Conservation (phyloP, 2,113 vertebrate genomes). For the Gadus macrocephalus region DNA sequence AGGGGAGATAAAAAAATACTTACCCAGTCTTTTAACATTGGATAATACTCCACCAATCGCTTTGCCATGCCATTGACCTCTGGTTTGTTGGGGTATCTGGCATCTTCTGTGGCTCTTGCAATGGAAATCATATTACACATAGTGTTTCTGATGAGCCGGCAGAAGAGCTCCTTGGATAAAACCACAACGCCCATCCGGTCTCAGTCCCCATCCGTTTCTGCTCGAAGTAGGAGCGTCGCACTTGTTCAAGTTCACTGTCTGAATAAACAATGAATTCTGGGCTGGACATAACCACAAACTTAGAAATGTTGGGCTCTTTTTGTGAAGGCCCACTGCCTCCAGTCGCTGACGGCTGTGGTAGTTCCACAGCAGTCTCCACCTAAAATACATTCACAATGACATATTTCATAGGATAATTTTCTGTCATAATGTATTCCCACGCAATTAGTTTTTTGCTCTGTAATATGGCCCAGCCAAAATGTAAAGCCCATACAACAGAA, state of each 20-base stretch:
- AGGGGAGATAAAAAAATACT: not conserved
- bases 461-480: too few relatives aligned
- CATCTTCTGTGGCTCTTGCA: conserved; percentile 28
- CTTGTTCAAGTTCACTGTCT: conserved; percentile 34
- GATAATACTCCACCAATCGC: conserved; percentile 13
- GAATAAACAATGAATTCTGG: conserved; percentile 37
- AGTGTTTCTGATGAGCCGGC: conserved; percentile 34
- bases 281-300: conserved; percentile 31
- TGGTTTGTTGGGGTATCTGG: conserved; percentile 34
- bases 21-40: conserved; percentile 1
- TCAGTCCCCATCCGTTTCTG: conserved; percentile 33
- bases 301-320: conserved; percentile 15
- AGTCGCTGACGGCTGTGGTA: not conserved
- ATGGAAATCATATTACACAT: conserved; percentile 37
- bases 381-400: conserved; percentile 19
- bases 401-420: not conserved
- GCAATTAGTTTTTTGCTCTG: too few relatives aligned
- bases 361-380: conserved; percentile 2
- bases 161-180: conserved; percentile 39
- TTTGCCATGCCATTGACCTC: conserved; percentile 35
- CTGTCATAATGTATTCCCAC: not conserved
- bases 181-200: not conserved
- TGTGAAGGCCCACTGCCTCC: conserved; percentile 6
- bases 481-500: too few relatives aligned
- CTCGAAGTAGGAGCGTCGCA: conserved; percentile 29